Conservation (phyloP, 1,140 invertebrate species). For the Lasaia peninsularis region DNA sequence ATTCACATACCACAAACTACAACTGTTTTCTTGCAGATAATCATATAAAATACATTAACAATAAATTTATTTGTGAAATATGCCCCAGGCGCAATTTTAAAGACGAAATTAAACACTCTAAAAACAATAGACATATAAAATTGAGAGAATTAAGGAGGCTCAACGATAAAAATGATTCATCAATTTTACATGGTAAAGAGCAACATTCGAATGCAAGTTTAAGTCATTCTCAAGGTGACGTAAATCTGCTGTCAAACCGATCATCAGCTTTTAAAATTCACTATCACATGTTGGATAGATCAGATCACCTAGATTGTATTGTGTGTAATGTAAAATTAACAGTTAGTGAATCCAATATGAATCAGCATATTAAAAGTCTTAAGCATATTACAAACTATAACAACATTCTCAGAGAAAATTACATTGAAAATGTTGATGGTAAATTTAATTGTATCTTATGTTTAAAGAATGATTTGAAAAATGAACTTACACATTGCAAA, state of each 20-base stretch:
- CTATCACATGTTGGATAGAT: slow-evolving; percentile 13
- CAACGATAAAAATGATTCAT: no score
- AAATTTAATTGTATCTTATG: slow-evolving; percentile 11
- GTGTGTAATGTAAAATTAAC: slow-evolving; percentile 5
- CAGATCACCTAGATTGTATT: background rate
- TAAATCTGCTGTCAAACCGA: background rate
- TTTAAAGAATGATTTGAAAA: background rate
- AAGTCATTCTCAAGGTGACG: no score
- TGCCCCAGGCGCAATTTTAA: background rate
- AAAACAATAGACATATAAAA: background rate
- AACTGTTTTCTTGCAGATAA: slow-evolving; percentile 6
- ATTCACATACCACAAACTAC: background rate
- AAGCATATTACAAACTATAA: slow-evolving; percentile 11
- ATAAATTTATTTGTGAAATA: slow-evolving; percentile 1
- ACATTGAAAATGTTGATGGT: slow-evolving; percentile 7
- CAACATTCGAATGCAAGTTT: no score
- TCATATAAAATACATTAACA: slow-evolving; percentile 7
- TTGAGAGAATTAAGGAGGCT: no score
- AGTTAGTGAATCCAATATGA: background rate
- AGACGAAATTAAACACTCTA: background rate
- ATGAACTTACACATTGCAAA: background rate
- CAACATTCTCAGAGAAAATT: slow-evolving; percentile 1
- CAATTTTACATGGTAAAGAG: no score
- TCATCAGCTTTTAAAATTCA: slow-evolving; percentile 1
- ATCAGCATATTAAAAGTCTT: background rate